These are phyloP conservation scores for Oplegnathus fasciatus DNA, from an alignment of 2,113 vertebrate genomes.

Conservation along the genomic window DNA sequence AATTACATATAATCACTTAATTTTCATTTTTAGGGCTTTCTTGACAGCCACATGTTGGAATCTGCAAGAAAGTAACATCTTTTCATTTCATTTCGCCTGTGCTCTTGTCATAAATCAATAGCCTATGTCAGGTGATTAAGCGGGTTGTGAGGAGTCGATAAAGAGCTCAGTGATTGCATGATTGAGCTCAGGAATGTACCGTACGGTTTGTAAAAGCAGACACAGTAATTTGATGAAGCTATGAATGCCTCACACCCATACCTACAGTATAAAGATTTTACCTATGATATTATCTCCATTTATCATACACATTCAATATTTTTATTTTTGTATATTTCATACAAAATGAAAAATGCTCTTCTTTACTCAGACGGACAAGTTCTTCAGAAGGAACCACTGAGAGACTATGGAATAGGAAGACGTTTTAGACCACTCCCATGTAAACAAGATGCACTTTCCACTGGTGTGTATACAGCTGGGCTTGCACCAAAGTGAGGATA, in stretches of 20 bases:
- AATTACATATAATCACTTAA: background rate
- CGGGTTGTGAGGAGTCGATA: background rate
- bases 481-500: conserved; percentile 63
- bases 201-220: background rate
- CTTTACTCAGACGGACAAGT: background rate
- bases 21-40: background rate
- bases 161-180: background rate
- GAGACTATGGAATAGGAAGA: background rate
- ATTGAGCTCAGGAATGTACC: conserved; percentile 20
- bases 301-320: background rate
- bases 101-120: conserved; percentile 16
- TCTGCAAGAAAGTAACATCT: background rate
- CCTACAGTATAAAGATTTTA: background rate
- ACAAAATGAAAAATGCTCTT: background rate
- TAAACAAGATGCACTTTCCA: conserved; percentile 65
- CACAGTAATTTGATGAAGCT: background rate
- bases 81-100: background rate
- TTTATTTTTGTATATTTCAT: background rate
- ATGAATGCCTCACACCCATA: background rate
- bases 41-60: background rate
- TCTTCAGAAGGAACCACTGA: background rate
- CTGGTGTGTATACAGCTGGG: conserved; percentile 80
- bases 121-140: background rate
- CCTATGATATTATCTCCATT: background rate
- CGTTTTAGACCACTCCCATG: conserved; percentile 33